phyloP scores from a whole-genome alignment of 2,113 vertebrate genomes.

The Melanocharis versteri region DNA sequence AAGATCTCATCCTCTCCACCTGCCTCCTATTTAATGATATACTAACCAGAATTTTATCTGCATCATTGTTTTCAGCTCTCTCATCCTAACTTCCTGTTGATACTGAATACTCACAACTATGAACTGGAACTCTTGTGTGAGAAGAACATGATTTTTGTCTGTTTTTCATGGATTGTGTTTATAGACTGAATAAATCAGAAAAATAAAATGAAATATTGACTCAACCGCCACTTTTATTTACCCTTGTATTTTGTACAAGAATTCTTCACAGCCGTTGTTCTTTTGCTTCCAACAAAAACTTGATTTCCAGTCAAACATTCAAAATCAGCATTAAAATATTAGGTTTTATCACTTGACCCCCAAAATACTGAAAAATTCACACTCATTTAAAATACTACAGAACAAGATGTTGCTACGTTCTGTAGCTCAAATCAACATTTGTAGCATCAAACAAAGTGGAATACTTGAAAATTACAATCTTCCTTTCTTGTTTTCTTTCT shows the following conservation, averaged over 20 bases:
- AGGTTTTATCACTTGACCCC: background rate
- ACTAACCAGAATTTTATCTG: background rate
- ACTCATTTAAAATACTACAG: background rate
- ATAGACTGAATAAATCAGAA: background rate
- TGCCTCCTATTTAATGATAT: background rate
- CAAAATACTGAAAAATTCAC: background rate
- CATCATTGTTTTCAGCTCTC: background rate
- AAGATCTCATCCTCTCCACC: background rate
- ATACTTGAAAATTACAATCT: background rate
- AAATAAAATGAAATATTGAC: slow-evolving; percentile 1
- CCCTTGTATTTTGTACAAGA: background rate
- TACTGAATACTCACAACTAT: background rate
- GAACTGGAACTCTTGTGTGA: background rate
- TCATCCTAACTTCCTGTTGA: background rate
- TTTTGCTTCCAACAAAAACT: background rate
- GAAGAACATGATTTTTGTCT: background rate
- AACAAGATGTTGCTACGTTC: background rate
- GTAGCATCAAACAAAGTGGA: background rate
- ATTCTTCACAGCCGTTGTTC: background rate
- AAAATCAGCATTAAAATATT: background rate
- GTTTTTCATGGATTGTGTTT: background rate
- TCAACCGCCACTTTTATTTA: background rate
- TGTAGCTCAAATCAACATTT: background rate
- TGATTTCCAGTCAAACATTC: background rate
- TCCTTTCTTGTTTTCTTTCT: background rate